Conservation (phyloP, 2,888 invertebrate species). For the Aspidapion aeneum region DNA sequence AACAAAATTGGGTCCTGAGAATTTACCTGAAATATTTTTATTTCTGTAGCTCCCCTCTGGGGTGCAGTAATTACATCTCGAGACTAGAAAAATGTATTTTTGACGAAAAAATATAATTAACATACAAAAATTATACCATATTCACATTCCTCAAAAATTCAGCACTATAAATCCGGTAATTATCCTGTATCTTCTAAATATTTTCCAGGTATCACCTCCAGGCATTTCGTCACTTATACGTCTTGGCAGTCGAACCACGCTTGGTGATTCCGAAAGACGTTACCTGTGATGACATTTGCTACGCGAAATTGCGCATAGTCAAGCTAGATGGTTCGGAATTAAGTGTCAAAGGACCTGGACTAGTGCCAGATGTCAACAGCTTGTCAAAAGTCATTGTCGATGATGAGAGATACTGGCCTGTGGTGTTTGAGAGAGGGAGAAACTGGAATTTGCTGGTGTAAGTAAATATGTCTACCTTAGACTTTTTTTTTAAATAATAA, state of each 20-base stretch:
- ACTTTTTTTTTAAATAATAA: too few relatives aligned
- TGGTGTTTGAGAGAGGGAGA: constrained; percentile 73
- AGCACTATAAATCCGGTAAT: too few relatives aligned
- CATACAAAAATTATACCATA: too few relatives aligned
- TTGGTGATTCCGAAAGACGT: constrained; percentile 85
- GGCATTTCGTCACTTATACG: constrained; percentile 94
- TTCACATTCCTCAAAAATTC: too few relatives aligned
- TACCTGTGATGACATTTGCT: constrained; percentile 73
- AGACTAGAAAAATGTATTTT: too few relatives aligned
- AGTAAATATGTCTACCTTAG: too few relatives aligned
- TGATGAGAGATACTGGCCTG: constrained; percentile 88
- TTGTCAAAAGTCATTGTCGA: constrained; percentile 72
- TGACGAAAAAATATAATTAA: too few relatives aligned
- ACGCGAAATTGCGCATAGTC: constrained; percentile 70
- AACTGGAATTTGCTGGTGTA: constrained; percentile 83
- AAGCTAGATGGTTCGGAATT: constrained; percentile 43
- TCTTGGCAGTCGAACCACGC: constrained; percentile 88
- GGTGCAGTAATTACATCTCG: too few relatives aligned
- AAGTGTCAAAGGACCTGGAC: constrained; percentile 72
- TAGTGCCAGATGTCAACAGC: constrained; percentile 76
- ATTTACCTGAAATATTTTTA: too few relatives aligned
- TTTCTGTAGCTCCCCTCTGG: too few relatives aligned
- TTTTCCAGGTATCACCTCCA: constrained; percentile 86
- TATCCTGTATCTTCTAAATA: too few relatives aligned
- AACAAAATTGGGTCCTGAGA: too few relatives aligned